Evolutionary conservation across 2,888 invertebrate genomes (phyloP).

Genomic region (Lingula anatina): DNA sequence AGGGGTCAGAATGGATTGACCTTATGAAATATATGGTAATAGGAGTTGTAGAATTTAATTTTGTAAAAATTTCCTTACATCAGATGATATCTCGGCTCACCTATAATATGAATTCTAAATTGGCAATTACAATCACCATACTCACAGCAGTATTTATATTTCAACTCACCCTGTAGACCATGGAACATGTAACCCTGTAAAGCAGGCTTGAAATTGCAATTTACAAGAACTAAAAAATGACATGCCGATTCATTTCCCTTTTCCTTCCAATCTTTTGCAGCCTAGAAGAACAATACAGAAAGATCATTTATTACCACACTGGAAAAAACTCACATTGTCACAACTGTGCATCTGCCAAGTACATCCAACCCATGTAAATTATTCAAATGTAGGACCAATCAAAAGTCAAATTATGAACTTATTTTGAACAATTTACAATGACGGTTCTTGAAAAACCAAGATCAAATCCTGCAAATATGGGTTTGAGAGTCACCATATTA

Average conservation of each 20-base stretch:
- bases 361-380: background rate
- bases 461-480: background rate
- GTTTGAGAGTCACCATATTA: no score
- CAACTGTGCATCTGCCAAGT: background rate
- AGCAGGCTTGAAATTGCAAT: no score
- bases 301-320: background rate
- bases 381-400: background rate
- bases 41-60: no score
- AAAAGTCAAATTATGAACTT: background rate
- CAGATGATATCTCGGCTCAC: no score
- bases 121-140: no score
- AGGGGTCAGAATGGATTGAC: no score
- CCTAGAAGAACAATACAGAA: conserved; percentile 3
- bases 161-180: no score
- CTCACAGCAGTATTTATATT: no score
- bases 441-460: background rate
- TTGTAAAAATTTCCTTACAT: no score
- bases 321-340: background rate
- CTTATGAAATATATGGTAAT: no score
- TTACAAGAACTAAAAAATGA: background rate
- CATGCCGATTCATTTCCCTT: background rate
- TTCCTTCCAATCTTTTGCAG: conserved; percentile 4
- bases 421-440: background rate
- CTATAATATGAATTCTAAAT: no score
- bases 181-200: no score